These are phyloP conservation scores for Linurgus olivaceus DNA, from an alignment of 2,797 vertebrate genomes.

Conservation along the genomic window DNA sequence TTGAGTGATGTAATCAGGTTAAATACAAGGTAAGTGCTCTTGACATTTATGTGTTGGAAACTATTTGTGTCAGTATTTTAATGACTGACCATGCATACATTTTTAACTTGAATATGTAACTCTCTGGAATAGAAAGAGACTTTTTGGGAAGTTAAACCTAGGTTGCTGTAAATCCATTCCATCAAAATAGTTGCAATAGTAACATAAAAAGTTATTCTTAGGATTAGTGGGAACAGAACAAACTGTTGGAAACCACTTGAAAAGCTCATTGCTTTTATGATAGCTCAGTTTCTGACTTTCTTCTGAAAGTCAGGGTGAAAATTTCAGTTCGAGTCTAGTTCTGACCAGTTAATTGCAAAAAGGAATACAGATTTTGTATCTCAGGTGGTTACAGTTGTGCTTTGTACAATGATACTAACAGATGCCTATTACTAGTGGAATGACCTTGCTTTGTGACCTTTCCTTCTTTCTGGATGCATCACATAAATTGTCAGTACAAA, in stretches of 20 bases:
- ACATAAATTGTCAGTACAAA: background rate
- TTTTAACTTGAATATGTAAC: conserved; percentile 10
- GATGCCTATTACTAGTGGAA: background rate
- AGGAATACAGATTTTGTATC: rapidly evolving
- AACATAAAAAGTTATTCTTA: background rate
- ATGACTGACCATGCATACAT: background rate
- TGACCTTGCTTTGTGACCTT: background rate
- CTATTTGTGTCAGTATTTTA: conserved; percentile 29
- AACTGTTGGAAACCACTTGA: background rate
- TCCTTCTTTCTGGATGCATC: background rate
- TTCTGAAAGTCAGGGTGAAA: background rate
- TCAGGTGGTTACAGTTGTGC: background rate
- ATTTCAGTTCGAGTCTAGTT: background rate
- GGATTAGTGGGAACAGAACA: background rate
- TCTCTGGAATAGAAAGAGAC: background rate
- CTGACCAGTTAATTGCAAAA: background rate
- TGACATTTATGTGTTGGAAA: background rate
- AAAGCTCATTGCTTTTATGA: background rate
- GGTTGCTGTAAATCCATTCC: background rate
- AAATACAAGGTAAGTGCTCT: conserved; percentile 46
- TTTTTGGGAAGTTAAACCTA: background rate
- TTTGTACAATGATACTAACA: background rate
- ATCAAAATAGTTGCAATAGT: background rate
- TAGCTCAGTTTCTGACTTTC: background rate
- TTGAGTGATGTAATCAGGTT: conserved; percentile 45